Evolutionary conservation across 2,797 vertebrate genomes (phyloP).

Genomic region (Microchirus variegatus): DNA sequence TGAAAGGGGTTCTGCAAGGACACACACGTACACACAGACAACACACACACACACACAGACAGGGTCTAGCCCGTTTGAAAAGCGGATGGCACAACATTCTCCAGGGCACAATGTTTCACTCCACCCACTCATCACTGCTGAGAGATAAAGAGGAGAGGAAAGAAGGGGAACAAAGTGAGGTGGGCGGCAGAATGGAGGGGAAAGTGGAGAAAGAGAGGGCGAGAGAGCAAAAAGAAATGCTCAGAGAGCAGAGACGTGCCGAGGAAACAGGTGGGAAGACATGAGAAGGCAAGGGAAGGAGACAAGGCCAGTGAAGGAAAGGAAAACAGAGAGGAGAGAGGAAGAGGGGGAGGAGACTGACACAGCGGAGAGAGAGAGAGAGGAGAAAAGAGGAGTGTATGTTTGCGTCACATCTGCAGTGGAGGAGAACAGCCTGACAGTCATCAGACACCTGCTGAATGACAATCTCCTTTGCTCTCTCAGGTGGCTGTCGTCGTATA

Average conservation of each 20-base stretch:
- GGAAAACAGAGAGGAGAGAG: conserved; percentile 28
- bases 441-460: conserved; percentile 72
- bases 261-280: conserved; percentile 23
- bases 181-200: conserved; percentile 30
- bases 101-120: conserved; percentile 70
- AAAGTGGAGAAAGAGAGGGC: not conserved
- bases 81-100: conserved; percentile 71
- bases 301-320: conserved; percentile 23
- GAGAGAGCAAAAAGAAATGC: conserved; percentile 19
- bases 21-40: not conserved
- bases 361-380: conserved; percentile 45
- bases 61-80: conserved; percentile 45
- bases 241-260: conserved; percentile 11
- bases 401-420: conserved; percentile 75
- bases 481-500: conserved; percentile 59
- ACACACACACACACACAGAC: conserved; percentile 13
- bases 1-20: conserved; percentile 18
- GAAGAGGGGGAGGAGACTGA: conserved; percentile 36
- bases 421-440: conserved; percentile 74
- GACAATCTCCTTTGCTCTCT: conserved; percentile 66
- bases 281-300: conserved; percentile 19
- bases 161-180: conserved; percentile 27
- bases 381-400: conserved; percentile 45
- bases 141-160: conserved; percentile 51
- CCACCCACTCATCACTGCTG: conserved; percentile 73